Conservation (phyloP, 2,113 vertebrate genomes). For the Syngnathoides biaculeatus region DNA sequence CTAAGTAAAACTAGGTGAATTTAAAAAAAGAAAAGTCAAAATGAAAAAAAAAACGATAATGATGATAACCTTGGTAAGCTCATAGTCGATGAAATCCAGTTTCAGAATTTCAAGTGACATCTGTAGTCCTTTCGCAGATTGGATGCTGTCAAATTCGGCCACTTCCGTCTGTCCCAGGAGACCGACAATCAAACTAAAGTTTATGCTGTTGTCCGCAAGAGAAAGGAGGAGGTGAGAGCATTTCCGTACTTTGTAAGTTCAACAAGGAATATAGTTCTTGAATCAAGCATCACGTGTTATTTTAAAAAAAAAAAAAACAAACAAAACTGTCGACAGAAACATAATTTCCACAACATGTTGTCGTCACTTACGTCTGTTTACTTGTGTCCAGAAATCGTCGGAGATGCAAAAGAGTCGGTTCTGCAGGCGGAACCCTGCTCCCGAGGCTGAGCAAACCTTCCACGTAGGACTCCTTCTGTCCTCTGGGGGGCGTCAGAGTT, state of each 20-base stretch:
- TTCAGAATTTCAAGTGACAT: slow-evolving; percentile 40
- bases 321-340: neutral
- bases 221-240: slow-evolving; percentile 86
- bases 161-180: slow-evolving; percentile 96
- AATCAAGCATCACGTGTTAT: neutral
- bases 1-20: no score
- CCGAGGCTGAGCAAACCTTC: slow-evolving; percentile 90
- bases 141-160: slow-evolving; percentile 89
- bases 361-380: neutral
- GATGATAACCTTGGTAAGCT: no score
- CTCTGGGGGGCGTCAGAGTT: slow-evolving; percentile 88
- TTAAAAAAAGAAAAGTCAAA: no score
- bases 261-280: neutral
- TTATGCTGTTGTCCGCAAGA: slow-evolving; percentile 96
- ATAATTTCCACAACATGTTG: neutral
- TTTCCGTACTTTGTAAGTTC: neutral
- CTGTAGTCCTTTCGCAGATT: slow-evolving; percentile 71
- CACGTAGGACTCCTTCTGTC: slow-evolving; percentile 90
- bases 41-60: no score
- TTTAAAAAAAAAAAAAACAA: no score
- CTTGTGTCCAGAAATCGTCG: slow-evolving; percentile 76
- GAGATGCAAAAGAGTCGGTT: slow-evolving; percentile 91
- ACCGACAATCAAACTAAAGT: slow-evolving; percentile 99
- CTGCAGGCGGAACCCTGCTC: slow-evolving; percentile 81
- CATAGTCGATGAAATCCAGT: neutral